phyloP scores from a whole-genome alignment of 2,888 invertebrate species.

The Geophilus truncorum region DNA sequence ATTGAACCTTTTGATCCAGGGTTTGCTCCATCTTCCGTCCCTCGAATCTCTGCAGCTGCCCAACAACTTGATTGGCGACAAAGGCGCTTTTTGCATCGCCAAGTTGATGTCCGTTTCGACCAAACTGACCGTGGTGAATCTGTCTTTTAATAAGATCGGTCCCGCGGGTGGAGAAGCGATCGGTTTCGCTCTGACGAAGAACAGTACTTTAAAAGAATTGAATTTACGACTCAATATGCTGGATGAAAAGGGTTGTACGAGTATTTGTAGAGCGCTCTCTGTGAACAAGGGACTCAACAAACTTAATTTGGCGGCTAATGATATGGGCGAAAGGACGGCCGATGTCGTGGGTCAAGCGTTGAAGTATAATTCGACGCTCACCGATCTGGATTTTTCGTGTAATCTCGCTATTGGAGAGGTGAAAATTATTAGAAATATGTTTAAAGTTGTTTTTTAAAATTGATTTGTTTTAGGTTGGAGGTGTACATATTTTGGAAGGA shows the following conservation, averaged over 20 bases:
- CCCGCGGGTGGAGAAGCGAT: background rate
- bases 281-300: background rate
- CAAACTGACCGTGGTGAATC: background rate
- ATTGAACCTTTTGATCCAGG: background rate
- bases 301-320: slow-evolving; percentile 22
- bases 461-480: background rate
- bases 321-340: slow-evolving; percentile 7
- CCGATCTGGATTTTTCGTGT: slow-evolving; percentile 14
- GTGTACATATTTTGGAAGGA: slow-evolving; percentile 9
- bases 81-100: background rate
- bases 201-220: background rate
- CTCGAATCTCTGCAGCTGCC: background rate
- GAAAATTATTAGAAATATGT: background rate
- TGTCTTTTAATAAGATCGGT: slow-evolving; percentile 12
- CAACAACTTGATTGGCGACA: background rate
- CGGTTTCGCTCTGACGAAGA: slow-evolving; percentile 3
- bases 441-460: background rate
- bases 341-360: background rate
- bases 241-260: background rate
- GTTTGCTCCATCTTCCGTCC: background rate
- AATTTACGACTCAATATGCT: slow-evolving; percentile 19
- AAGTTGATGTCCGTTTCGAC: background rate
- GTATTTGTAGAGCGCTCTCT: slow-evolving; percentile 12
- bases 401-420: background rate
- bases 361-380: background rate